Conservation (phyloP, 2,797 vertebrate species). For the Pipistrellus pygmaeus region DNA sequence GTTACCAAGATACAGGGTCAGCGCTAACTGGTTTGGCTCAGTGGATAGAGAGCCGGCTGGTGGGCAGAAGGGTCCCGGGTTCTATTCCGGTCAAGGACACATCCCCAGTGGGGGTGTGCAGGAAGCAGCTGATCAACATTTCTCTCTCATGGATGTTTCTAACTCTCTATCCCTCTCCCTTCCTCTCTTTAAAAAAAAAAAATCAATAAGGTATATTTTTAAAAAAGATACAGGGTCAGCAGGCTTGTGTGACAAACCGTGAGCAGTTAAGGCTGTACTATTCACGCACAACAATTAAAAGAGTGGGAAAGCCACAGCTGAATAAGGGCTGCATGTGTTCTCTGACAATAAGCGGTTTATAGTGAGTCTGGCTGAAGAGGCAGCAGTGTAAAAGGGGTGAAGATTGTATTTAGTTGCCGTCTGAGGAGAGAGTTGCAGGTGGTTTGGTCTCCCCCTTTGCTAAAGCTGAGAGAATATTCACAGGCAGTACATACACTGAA, state of each 20-base stretch:
- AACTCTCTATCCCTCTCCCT: no score
- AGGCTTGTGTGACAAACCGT: background rate
- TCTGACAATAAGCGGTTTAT: background rate
- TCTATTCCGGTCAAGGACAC: no score
- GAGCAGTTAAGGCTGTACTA: background rate
- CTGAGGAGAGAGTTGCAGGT: background rate
- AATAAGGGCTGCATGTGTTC: background rate
- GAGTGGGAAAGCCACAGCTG: background rate
- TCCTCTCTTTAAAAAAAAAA: no score
- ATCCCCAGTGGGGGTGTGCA: no score
- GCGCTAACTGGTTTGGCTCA: background rate
- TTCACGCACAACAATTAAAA: background rate
- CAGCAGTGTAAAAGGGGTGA: background rate
- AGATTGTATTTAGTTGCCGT: conserved; percentile 6
- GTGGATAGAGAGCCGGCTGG: no score
- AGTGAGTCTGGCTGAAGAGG: background rate
- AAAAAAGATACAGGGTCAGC: background rate
- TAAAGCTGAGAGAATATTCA: conserved; percentile 53
- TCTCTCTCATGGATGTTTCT: no score
- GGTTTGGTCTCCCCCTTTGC: background rate
- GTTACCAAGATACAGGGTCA: background rate
- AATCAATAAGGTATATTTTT: no score
- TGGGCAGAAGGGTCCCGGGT: no score
- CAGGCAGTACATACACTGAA: background rate
- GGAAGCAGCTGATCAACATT: no score